A percentile compares a stretch with the other conserved stretches of the same genome.
Evolutionary conservation across 2,797 vertebrate genomes (phyloP).

Genomic region (Lutjanus argentimaculatus): DNA sequence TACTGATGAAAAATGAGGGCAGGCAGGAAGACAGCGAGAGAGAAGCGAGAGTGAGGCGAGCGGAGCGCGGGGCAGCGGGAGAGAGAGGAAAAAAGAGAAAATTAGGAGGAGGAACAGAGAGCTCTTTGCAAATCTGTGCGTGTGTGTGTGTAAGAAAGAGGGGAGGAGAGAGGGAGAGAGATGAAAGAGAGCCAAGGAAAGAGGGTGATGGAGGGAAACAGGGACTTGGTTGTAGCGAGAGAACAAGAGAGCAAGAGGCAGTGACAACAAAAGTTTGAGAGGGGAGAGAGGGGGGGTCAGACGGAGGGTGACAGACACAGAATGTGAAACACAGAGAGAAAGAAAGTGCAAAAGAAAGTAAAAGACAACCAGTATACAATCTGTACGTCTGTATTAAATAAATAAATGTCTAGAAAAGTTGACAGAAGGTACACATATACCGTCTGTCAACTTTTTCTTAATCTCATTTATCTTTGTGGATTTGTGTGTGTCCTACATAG

Average conservation of each 20-base stretch:
- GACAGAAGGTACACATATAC: too few relatives aligned
- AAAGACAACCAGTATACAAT: not conserved
- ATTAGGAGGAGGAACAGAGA: slow-evolving; percentile 61
- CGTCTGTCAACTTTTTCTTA: not conserved
- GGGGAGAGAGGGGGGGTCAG: slow-evolving; percentile 13
- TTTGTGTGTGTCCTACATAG: not conserved
- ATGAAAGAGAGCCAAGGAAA: slow-evolving; percentile 28
- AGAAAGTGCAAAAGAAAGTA: not conserved
- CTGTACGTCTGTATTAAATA: not conserved
- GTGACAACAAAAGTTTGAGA: slow-evolving; percentile 20
- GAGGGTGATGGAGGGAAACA: slow-evolving; percentile 28
- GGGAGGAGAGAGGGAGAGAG: not conserved
- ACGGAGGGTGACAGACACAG: slow-evolving; percentile 25
- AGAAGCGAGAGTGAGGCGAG: slow-evolving; percentile 34
- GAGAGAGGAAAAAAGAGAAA: slow-evolving; percentile 35
- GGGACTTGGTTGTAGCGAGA: slow-evolving; percentile 34
- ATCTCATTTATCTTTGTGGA: not conserved
- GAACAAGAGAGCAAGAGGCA: slow-evolving; percentile 13
- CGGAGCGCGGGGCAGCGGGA: slow-evolving; percentile 15
- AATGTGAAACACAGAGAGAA: slow-evolving; percentile 22
- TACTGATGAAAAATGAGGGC: slow-evolving; percentile 68
- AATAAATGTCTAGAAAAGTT: too few relatives aligned
- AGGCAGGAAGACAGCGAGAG: slow-evolving; percentile 55
- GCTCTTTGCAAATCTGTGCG: slow-evolving; percentile 53
- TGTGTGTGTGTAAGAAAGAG: slow-evolving; percentile 39